Evolutionary conservation across 2,113 vertebrate species (phyloP).

Genomic region (Mus pahari): DNA sequence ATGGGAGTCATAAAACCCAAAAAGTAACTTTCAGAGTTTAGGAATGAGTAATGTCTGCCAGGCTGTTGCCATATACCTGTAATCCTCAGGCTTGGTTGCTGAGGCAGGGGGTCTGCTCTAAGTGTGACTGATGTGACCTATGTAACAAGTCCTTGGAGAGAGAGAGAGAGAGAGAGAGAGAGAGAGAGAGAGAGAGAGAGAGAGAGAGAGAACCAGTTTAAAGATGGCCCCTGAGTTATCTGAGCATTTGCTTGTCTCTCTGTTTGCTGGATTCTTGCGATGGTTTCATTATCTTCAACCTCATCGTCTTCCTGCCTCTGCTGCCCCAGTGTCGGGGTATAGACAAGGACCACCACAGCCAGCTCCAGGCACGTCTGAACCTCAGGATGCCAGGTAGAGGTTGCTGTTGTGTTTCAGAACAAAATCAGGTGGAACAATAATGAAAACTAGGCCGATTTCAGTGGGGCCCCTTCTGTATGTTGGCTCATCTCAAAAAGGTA

Average conservation of each 20-base stretch:
- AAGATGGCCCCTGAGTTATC: not conserved
- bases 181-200: fast-evolving
- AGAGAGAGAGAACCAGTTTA: not conserved
- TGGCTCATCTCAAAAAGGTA: not conserved
- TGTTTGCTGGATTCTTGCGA: not conserved
- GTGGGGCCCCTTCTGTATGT: not conserved
- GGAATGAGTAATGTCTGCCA: not conserved
- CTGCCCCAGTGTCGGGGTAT: no score
- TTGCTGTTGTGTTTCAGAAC: not conserved
- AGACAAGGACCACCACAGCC: not conserved
- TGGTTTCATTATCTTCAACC: not conserved
- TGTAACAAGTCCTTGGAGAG: not conserved
- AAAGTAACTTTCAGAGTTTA: not conserved
- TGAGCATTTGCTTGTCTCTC: not conserved
- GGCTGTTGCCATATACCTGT: not conserved
- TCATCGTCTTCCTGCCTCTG: not conserved
- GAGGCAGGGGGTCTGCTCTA: not conserved
- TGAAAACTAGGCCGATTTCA: not conserved
- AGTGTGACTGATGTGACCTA: not conserved
- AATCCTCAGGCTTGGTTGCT: not conserved
- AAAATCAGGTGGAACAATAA: not conserved
- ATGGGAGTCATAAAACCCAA: not conserved
- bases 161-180: not conserved
- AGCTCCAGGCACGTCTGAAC: not conserved
- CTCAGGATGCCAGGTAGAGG: not conserved